Evolutionary conservation across 2,113 vertebrate genomes (phyloP), one percentile per base, ranked within the genome.

Genomic region (Edolisoma coerulescens): DNA sequence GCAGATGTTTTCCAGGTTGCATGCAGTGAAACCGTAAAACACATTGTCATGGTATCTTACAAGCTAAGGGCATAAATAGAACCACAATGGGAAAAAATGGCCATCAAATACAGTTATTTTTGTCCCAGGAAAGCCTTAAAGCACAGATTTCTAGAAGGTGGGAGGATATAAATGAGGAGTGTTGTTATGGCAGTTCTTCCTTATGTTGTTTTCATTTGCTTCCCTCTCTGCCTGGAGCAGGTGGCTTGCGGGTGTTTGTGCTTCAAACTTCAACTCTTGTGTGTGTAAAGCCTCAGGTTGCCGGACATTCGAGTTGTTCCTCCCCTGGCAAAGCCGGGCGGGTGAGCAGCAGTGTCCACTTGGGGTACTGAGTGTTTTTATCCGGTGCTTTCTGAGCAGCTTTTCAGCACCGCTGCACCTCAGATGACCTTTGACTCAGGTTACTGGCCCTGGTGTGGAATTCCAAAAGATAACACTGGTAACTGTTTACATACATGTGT

Each of bases 221-320:
- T 42, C 59, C 16, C 26, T 83, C 32, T 3, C 67, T 57, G 89
- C 37, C 23, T 50, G 8, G 8, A 63, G 13, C 56, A 91, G 90
- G 65, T 81, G 85, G 75, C 82, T 59, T 84, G 63, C 12, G 16
- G 10, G 1, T 22, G 11, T 67, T 86, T 59, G 21, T 6, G 33
- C 27, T 63, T 33, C 30, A 24, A 37, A 63, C 73, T 50, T 47
- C 39, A 33, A 2, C 10, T 84, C 70, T 8, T 10, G 8, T 4
- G 41, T 52, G 45, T 56, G 37, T 57, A 7, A 69, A 83, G 35
- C 30, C 50, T 50, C 45, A 5, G 15, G 70, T 28, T 4, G 16
- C 9, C 2, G 16, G n/a, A 6, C 16, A 2, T 5, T 19, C 0
- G 1, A 1, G 23, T 44, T n/a, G 6, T 8, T 57, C 22, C 41